Conservation (phyloP, 2,888 invertebrate genomes). For the Arctia plantaginis region DNA sequence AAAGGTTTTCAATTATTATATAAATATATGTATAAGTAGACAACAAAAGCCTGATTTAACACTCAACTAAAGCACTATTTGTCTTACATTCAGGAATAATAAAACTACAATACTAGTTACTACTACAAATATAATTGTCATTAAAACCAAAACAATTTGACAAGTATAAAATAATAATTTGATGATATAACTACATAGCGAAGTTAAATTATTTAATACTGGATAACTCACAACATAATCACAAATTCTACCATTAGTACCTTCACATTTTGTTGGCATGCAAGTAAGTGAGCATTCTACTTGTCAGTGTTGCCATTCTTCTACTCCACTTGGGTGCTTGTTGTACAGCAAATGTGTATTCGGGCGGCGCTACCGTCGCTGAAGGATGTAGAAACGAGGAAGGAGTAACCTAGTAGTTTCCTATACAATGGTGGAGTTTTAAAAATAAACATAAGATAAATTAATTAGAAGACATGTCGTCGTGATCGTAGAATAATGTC, state of each 20-base stretch:
- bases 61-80: conserved; percentile 1
- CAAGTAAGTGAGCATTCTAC: background rate
- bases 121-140: background rate
- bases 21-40: background rate
- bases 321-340: background rate
- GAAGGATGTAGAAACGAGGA: no score
- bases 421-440: no score
- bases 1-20: background rate
- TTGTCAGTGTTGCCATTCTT: background rate
- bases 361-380: no score
- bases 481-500: no score
- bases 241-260: conserved; percentile 29
- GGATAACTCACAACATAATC: conserved; percentile 47
- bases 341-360: no score
- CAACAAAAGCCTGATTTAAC: conserved; percentile 10
- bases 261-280: conserved; percentile 9
- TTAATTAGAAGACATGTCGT: no score
- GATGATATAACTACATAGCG: background rate
- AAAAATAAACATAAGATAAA: no score
- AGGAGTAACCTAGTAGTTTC: no score
- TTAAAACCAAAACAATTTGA: conserved; percentile 27
- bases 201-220: conserved; percentile 41
- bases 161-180: conserved; percentile 32
- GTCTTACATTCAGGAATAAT: conserved; percentile 14
- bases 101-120: conserved; percentile 5